These are phyloP conservation scores for Drosophila monieri DNA, from an alignment of 2,888 invertebrate species.

Conservation along the genomic window DNA sequence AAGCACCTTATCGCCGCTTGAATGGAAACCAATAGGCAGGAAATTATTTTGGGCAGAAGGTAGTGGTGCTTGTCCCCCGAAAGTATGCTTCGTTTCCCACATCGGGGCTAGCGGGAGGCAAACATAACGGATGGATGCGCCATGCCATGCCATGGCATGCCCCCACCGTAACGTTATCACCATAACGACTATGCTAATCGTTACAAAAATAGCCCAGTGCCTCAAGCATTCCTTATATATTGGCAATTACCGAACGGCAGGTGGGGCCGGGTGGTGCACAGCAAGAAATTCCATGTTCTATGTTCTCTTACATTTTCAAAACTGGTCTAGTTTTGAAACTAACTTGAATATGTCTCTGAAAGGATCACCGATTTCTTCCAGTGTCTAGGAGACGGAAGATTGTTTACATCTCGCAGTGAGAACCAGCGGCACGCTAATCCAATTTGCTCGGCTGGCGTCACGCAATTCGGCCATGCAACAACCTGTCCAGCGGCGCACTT, in stretches of 20 bases:
- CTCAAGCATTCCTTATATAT: conserved; percentile 34
- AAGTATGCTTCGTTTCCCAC: conserved; percentile 29
- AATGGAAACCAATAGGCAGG: background rate
- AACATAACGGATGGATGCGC: conserved; percentile 22
- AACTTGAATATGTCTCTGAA: background rate
- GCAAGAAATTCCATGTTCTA: background rate
- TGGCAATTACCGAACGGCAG: conserved; percentile 26
- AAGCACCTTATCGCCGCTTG: background rate
- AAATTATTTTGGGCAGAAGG: background rate
- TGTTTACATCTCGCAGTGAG: conserved; percentile 25
- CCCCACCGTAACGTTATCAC: conserved; percentile 30
- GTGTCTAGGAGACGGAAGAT: conserved; percentile 17
- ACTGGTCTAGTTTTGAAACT: background rate
- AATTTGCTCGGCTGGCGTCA: conserved; percentile 32
- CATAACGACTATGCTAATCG: conserved; percentile 50
- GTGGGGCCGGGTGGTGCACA: background rate
- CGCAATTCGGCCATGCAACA: conserved; percentile 18
- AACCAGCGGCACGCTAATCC: conserved; percentile 32
- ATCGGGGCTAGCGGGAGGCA: background rate
- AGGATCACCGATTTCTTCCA: conserved; percentile 1
- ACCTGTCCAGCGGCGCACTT: conserved; percentile 6
- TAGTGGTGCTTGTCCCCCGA: conserved; percentile 11
- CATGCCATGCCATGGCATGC: background rate
- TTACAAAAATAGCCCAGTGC: conserved; percentile 56
- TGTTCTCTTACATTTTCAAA: background rate